Conservation (phyloP, 2,797 vertebrate species). For the Antennarius maculatus region DNA sequence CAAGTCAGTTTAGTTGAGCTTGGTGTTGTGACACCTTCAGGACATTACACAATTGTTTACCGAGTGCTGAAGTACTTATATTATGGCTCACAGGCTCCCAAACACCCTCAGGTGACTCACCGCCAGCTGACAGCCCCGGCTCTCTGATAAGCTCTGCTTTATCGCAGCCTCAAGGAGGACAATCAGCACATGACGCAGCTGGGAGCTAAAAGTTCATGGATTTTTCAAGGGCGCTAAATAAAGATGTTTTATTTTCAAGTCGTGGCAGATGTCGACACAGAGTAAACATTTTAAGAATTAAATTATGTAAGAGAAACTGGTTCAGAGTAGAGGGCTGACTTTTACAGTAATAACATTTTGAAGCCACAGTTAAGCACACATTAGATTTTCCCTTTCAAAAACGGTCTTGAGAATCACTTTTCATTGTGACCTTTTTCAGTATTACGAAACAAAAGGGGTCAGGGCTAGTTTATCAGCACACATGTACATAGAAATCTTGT, state of each 20-base stretch:
- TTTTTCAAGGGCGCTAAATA: not conserved
- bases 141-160: constrained; percentile 47
- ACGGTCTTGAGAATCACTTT: not conserved
- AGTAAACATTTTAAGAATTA: not conserved
- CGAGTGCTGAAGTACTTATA: not conserved
- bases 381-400: not conserved
- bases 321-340: no score
- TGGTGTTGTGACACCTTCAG: not conserved
- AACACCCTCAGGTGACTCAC: constrained; percentile 53
- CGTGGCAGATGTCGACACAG: constrained; percentile 4
- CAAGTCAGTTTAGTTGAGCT: no score
- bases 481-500: no score
- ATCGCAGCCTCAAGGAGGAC: constrained; percentile 19
- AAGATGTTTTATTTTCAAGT: constrained; percentile 1
- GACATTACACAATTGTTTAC: not conserved
- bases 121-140: constrained; percentile 42
- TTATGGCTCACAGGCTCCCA: not conserved
- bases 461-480: no score
- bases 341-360: not conserved
- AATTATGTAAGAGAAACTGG: not conserved
- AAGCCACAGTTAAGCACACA: not conserved
- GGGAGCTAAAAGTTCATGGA: constrained; percentile 21
- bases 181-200: constrained; percentile 27
- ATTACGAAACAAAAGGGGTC: no score
- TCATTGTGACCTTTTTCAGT: not conserved